Evolutionary conservation across 2,888 invertebrate genomes (phyloP).

Genomic region (Hypena proboscidalis): DNA sequence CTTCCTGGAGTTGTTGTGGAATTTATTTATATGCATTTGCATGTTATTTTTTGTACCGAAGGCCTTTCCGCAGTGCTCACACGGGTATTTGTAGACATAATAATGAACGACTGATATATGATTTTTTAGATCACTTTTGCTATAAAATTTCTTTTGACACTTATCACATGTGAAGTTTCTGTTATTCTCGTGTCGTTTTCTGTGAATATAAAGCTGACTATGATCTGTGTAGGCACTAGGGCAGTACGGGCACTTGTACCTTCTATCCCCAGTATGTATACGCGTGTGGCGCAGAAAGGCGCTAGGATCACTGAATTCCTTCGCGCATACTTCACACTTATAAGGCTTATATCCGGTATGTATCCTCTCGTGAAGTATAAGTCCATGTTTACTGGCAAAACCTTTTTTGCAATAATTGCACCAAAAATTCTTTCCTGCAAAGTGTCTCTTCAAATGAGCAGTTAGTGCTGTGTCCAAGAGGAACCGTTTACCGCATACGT

Average conservation of each 20-base stretch:
- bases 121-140: background rate
- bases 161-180: conserved; percentile 29
- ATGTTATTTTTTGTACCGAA: conserved; percentile 2
- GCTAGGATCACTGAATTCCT: conserved; percentile 46
- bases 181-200: conserved; percentile 32
- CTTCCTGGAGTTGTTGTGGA: background rate
- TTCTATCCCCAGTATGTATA: conserved; percentile 48
- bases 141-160: conserved; percentile 37
- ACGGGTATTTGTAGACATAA: background rate
- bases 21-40: background rate
- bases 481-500: conserved; percentile 42
- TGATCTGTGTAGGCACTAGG: conserved; percentile 42
- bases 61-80: conserved; percentile 1
- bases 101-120: conserved; percentile 3
- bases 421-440: conserved; percentile 14
- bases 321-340: conserved; percentile 43
- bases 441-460: conserved; percentile 37
- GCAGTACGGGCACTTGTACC: conserved; percentile 45
- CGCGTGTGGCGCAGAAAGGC: conserved; percentile 44
- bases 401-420: conserved; percentile 46
- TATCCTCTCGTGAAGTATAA: conserved; percentile 5
- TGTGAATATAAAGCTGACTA: conserved; percentile 41
- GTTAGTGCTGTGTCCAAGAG: conserved; percentile 10
- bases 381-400: conserved; percentile 18
- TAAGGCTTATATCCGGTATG: conserved; percentile 47